A percentile compares a stretch with the other conserved stretches of the same genome.
Conservation (phyloP, 1,140 invertebrate genomes). For the Lepidurus arcticus region DNA sequence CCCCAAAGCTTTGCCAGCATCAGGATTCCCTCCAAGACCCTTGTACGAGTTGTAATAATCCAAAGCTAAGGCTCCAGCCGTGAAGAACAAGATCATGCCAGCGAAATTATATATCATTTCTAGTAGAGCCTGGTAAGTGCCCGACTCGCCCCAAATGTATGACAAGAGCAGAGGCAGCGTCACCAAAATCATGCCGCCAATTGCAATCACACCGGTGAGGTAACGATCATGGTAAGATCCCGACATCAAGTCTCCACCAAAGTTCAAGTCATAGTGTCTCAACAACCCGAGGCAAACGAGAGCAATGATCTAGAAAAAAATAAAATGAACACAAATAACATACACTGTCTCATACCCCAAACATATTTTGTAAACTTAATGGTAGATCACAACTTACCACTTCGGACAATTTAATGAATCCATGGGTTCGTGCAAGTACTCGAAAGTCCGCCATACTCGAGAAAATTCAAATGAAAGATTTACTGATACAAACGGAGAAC, state of each 20-base stretch:
- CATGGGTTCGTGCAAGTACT: constrained; percentile 34
- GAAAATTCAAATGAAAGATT: background rate
- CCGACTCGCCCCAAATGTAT: constrained; percentile 35
- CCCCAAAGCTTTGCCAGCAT: constrained; percentile 35
- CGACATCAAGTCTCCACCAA: constrained; percentile 34
- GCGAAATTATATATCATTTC: constrained; percentile 35
- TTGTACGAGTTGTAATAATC: constrained; percentile 36
- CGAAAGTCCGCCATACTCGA: constrained; percentile 35
- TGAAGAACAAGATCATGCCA: constrained; percentile 34
- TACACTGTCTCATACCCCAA: background rate
- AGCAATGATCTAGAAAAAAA: constrained; percentile 31
- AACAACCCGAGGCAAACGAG: constrained; percentile 36
- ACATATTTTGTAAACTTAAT: background rate
- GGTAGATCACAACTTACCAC: constrained; percentile 25
- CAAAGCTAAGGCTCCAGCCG: constrained; percentile 33
- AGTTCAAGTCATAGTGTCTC: constrained; percentile 35
- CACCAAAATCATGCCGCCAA: constrained; percentile 37
- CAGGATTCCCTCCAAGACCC: constrained; percentile 27
- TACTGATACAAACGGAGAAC: background rate
- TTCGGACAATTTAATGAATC: constrained; percentile 36
- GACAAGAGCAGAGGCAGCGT: constrained; percentile 35
- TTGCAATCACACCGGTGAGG: constrained; percentile 34
- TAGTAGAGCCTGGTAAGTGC: constrained; percentile 34
- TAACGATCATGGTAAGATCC: constrained; percentile 35
- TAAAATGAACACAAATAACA: constrained; percentile 19